These are phyloP conservation scores for Amiota minor DNA, from an alignment of 2,888 invertebrate species.

Conservation along the genomic window DNA sequence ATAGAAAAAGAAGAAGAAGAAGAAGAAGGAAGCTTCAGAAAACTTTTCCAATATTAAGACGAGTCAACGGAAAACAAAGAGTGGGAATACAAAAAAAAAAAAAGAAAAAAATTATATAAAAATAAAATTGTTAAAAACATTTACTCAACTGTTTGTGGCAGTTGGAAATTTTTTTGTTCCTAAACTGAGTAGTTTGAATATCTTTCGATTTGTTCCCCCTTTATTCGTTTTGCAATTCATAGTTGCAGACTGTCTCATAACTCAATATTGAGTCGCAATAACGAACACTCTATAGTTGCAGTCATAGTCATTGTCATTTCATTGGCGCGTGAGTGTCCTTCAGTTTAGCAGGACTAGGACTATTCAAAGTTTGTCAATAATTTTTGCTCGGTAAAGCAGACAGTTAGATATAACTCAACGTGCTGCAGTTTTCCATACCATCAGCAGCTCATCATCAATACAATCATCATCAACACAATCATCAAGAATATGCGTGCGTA, in stretches of 20 bases:
- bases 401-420: background rate
- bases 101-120: conserved; percentile 38
- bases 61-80: background rate
- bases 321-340: conserved; percentile 20
- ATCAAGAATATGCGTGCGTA: too few species aligned
- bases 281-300: conserved; percentile 15
- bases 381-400: conserved; percentile 1
- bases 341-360: conserved; percentile 8
- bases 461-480: too few species aligned
- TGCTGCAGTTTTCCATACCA: conserved; percentile 23
- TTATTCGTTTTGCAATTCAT: conserved; percentile 57
- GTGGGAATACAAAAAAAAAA: conserved; percentile 15
- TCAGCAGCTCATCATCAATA: conserved; percentile 18
- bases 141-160: conserved; percentile 33
- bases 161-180: background rate
- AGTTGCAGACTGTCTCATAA: conserved; percentile 43
- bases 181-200: conserved; percentile 23
- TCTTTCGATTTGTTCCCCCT: background rate
- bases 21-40: conserved; percentile 39
- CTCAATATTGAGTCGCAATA: conserved; percentile 40
- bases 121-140: conserved; percentile 27
- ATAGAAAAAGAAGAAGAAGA: background rate
- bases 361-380: conserved; percentile 29
- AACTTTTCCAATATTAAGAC: conserved; percentile 61
- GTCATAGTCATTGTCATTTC: conserved; percentile 3